A percentile compares a stretch with the other conserved stretches of the same genome.
phyloP scores from a whole-genome alignment of 1,140 invertebrate genomes.

The Ladona fulva region DNA sequence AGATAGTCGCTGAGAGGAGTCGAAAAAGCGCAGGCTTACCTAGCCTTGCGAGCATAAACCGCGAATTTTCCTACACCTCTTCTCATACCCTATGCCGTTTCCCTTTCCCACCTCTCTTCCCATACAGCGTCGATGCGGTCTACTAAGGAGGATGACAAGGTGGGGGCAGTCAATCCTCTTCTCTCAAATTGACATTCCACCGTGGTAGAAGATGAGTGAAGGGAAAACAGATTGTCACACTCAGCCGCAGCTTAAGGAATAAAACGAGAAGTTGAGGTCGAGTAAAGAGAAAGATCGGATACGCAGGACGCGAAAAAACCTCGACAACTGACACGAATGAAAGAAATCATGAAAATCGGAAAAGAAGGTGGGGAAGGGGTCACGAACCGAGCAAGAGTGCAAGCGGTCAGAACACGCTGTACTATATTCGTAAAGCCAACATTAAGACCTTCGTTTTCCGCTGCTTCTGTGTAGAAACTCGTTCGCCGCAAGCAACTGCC shows the following conservation, averaged over 20 bases:
- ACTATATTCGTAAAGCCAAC: constrained; percentile 1
- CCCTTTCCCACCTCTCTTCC: neutral
- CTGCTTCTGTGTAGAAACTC: neutral
- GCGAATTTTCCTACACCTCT: too few relatives aligned
- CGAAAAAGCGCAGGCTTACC: too few relatives aligned
- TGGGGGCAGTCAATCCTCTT: neutral
- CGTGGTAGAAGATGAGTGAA: neutral
- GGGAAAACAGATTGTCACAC: neutral
- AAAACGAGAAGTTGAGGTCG: neutral
- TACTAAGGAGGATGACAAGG: neutral
- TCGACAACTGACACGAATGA: neutral
- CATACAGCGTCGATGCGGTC: neutral
- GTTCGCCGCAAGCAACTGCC: neutral
- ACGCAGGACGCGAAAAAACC: neutral
- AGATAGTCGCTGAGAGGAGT: too few relatives aligned
- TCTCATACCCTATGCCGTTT: too few relatives aligned
- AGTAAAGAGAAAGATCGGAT: neutral
- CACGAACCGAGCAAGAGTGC: neutral
- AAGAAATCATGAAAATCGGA: neutral
- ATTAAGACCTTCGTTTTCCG: neutral
- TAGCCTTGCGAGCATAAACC: too few relatives aligned
- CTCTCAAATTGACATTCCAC: constrained; percentile 6
- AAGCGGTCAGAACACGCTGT: neutral
- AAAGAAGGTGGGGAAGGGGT: neutral
- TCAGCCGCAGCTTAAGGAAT: neutral